Percentiles rank a stretch among this genome's conserved stretches.
These are phyloP conservation scores for Craterocephalus amniculus DNA, from an alignment of 2,797 vertebrate genomes.

Conservation along the genomic window DNA sequence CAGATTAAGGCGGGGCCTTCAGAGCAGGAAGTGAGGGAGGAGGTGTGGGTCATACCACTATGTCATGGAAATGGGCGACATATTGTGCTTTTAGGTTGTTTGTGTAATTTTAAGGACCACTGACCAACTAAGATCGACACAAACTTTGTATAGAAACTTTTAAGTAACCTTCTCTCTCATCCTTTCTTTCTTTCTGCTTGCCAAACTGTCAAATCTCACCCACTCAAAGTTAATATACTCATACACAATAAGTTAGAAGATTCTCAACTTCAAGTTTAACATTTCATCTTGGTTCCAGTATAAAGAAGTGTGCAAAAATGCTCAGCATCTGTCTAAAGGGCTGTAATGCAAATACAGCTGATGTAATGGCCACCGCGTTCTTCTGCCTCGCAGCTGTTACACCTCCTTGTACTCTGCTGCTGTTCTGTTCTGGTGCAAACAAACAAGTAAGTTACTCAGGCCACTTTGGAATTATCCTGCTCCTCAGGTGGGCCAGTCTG, in stretches of 20 bases:
- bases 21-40: conserved; percentile 73
- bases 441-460: too few species aligned
- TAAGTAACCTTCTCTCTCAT: neutral
- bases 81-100: conserved; percentile 39
- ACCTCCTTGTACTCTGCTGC: too few species aligned
- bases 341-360: neutral
- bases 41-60: conserved; percentile 40
- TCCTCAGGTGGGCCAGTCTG: too few species aligned
- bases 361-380: too few species aligned
- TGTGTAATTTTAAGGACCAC: neutral
- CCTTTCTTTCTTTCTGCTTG: neutral
- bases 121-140: neutral
- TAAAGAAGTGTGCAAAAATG: neutral
- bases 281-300: neutral
- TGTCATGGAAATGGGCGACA: conserved; percentile 54
- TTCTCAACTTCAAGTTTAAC: neutral
- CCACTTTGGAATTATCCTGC: too few species aligned
- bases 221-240: too few species aligned
- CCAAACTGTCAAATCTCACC: neutral
- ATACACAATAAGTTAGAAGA: neutral
- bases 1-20: conserved; percentile 43
- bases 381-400: too few species aligned
- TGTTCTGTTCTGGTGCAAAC: too few species aligned
- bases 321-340: neutral
- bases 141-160: neutral